Base-by-base conservation (phyloP, 2,888 invertebrate species). In the Campoplex capitator region DNA sequence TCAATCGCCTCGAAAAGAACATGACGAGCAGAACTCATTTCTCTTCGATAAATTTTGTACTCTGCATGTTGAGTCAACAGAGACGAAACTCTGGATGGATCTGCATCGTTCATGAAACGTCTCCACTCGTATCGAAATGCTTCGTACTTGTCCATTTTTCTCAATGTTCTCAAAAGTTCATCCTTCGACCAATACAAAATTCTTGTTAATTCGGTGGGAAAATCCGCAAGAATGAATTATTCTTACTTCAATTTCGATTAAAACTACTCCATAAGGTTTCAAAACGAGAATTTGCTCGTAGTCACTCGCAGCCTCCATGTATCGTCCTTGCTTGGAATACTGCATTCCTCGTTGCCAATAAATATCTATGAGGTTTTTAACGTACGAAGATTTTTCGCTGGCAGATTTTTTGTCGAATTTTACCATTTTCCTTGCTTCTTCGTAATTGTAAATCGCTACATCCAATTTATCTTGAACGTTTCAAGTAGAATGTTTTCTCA, bases 21-120 rank as follows among this genome's bases (percentile, higher is more conserved):
- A 28, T 88, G 88, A n/a, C 91, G 90, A 38, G 90, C 91, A 0
- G 87, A 23, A 3, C 74, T 58, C 82, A 90, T 88, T 84, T 91
- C 90, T 23, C 80, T 58, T 0, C 87, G 82, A 62, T 82, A 76
- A 82, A 91, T 90, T 71, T 91, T 91, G 75, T 89, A 91, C 74
- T 90, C 89, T 0, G 90, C 91, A 42, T 90, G 88, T 13, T 81
- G 42, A 0, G 89, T 83, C 38, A 91, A 68, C 2, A 91, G 83
- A 28, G 32, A 54, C 0, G 91, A 88, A 0, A 73, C 68, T 76
- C 91, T 90, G 0, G 18, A 23, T 8, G 83, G 32, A 67, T 88
- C 80, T 8, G 81, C 54, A 4, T 54, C 65, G 6, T 7, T 38
- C 38, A 91, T 83, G 54, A 91, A 91, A 74, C 85, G 51, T 3